Base-by-base conservation (phyloP, 2,113 vertebrate genomes). In the Glaucidium brasilianum region DNA sequence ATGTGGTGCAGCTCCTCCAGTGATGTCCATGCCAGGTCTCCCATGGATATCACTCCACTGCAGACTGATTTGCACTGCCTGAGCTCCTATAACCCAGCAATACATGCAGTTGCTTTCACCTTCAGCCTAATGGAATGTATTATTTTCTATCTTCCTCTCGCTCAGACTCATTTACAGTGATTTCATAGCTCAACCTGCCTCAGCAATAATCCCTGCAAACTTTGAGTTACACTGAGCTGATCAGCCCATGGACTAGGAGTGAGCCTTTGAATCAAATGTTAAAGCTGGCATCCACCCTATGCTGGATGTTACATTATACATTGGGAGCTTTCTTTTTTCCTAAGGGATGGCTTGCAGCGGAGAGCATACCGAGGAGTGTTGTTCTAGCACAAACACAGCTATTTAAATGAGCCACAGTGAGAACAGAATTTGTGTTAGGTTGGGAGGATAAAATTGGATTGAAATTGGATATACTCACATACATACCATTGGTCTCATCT, bases 361-460 rank as follows among this genome's bases (percentile, higher is more conserved):
- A 89, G 71, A 77, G 71, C 39, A 13, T 25, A 32, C 80, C 1
- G 1, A 87, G 88, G 59, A 92, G 71, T 87, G 91, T 85, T 94
- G 76, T 95, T 97, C 91, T 80, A 96, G 93, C 73, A 87, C 93
- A 92, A 94, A 92, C 85, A 94, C 74, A 73, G 84, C 89, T 94
- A 77, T 89, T 93, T 85, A 95, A 94, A 93, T 45, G 92, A 97
- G 93, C 94, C 91, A 63, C 87, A 89, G 92, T 1, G 60, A 94
- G 96, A 96, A 75, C 80, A 95, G 94, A 88, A 93, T 85, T 94
- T 76, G 41, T 89, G 92, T 88, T 94, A 86, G 92, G 41, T 85
- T 85, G 52, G 76, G 92, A 93, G 93, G 95, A 81, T 96, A 90
- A 96, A 97, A 97, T 91, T 96, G 94, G 94, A 92, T 96, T 96